Evolutionary conservation across 2,113 vertebrate genomes (phyloP), one percentile per base, ranked within the genome.

Genomic region (Anser cygnoides): DNA sequence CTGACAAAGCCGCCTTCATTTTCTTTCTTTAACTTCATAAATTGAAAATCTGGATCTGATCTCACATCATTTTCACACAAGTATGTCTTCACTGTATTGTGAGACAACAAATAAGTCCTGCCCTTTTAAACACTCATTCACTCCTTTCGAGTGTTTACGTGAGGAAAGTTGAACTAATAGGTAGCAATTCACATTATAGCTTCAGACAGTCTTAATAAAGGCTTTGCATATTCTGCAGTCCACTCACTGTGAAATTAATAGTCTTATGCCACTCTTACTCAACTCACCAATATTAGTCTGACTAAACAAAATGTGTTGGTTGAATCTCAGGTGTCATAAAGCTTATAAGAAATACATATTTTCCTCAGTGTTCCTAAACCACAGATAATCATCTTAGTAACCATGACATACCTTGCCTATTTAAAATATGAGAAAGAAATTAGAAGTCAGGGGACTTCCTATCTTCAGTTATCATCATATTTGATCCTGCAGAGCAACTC

Each of bases 81-180:
- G 74, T 74, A 33, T 8, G 13, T 84, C 62, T 90, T 85, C 78
- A 88, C 37, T 81, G 89, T 49, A 84, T 84, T 96, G 82, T 81
- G 92, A 96, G 94, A 96, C 84, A 95, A 84, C 74, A 95, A 81
- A 92, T 29, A 81, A 95, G 88, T 90, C 84, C 66, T 94, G 59
- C 54, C 59, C 90, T 96, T 91, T 94, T 88, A 96, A 94, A 95
- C 55, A 90, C 78, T 91, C 77, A 57, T 94, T 96, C 87, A 93
- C 18, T 87, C 77, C 73, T 83, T 92, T 75, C 88, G 79, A 92
- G 92, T 74, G 70, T 33, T 70, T 95, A 76, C 84, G 61, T 77
- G 65, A 95, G 94, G 90, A 58, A 95, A 76, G 37, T 35, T 43
- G 76, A 63, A 63, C 61, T 89, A 95, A 96, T 76, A 95, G 43